A percentile compares a stretch with the other conserved stretches of the same genome.
phyloP scores from a whole-genome alignment of 2,888 invertebrate genomes.

The Oxyscelio sp. region DNA sequence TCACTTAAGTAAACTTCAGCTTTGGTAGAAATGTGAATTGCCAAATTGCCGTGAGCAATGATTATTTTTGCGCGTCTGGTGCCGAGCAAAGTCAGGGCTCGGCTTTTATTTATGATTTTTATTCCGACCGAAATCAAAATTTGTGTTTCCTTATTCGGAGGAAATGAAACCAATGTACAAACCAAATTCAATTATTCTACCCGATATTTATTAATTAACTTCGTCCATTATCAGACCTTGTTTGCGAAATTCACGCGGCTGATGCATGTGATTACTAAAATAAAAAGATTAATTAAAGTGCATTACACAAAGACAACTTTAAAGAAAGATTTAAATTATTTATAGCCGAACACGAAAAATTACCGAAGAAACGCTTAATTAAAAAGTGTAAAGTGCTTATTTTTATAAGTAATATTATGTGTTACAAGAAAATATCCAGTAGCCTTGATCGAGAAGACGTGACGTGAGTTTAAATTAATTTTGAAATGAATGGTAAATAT shows the following conservation, averaged over 20 bases:
- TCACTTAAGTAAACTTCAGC: no score
- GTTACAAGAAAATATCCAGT: constrained; percentile 61
- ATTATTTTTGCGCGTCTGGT: constrained; percentile 32
- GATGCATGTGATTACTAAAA: background rate
- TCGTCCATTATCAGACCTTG: background rate
- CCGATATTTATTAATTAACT: constrained; percentile 42
- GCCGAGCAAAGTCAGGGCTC: constrained; percentile 16
- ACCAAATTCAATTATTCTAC: constrained; percentile 29
- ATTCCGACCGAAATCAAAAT: constrained; percentile 33
- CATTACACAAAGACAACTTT: background rate
- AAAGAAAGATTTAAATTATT: background rate
- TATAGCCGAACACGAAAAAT: background rate
- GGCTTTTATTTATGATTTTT: constrained; percentile 30
- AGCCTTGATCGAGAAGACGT: constrained; percentile 62
- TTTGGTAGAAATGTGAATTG: constrained; percentile 32
- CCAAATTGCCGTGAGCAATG: constrained; percentile 45
- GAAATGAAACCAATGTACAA: constrained; percentile 10
- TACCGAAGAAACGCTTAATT: constrained; percentile 30
- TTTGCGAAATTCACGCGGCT: constrained; percentile 2
- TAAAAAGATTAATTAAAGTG: background rate
- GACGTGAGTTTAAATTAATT: constrained; percentile 78
- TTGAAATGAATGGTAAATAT: constrained; percentile 82
- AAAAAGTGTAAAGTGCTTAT: constrained; percentile 46
- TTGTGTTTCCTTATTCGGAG: constrained; percentile 23
- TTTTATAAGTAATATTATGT: constrained; percentile 47